Percentiles rank a stretch among this genome's conserved stretches.
phyloP scores from a whole-genome alignment of 2,888 invertebrate genomes.

The Archips xylosteana region DNA sequence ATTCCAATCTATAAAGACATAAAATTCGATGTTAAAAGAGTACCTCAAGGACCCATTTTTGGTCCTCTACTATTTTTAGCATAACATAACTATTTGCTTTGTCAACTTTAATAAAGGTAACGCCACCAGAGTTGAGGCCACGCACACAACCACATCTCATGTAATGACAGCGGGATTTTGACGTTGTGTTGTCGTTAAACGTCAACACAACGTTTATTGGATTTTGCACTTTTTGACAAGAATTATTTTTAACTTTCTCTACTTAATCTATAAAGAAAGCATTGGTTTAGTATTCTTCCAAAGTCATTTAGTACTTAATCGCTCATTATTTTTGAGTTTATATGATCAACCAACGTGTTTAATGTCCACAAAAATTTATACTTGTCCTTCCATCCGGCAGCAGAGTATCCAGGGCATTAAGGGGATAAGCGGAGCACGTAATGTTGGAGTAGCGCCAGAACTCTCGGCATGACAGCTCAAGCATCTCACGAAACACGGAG shows the following conservation, averaged over 20 bases:
- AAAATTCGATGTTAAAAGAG: background rate
- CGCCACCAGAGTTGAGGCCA: no score
- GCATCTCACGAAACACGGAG: conserved; percentile 98
- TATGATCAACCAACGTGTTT: no score
- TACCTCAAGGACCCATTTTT: background rate
- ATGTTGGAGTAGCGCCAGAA: conserved; percentile 99
- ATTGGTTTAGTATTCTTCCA: background rate
- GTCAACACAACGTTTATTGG: no score
- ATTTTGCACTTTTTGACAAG: no score
- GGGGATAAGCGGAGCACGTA: conserved; percentile 98
- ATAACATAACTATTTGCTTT: background rate
- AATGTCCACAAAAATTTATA: conserved; percentile 75
- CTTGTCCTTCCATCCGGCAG: conserved; percentile 97
- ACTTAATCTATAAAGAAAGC: no score
- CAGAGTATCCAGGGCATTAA: conserved; percentile 98
- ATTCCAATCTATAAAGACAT: conserved; percentile 93
- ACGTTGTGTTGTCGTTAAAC: no score
- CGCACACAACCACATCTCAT: no score
- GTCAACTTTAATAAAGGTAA: no score
- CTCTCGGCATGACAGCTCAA: conserved; percentile 97
- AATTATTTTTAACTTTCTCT: no score
- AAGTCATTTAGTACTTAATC: background rate
- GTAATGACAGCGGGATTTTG: no score
- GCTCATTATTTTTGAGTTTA: no score
- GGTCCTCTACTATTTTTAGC: background rate